These are phyloP conservation scores for Anthopleura xanthogrammica DNA, from an alignment of 92 coral and sea anemone species.

Conservation along the genomic window DNA sequence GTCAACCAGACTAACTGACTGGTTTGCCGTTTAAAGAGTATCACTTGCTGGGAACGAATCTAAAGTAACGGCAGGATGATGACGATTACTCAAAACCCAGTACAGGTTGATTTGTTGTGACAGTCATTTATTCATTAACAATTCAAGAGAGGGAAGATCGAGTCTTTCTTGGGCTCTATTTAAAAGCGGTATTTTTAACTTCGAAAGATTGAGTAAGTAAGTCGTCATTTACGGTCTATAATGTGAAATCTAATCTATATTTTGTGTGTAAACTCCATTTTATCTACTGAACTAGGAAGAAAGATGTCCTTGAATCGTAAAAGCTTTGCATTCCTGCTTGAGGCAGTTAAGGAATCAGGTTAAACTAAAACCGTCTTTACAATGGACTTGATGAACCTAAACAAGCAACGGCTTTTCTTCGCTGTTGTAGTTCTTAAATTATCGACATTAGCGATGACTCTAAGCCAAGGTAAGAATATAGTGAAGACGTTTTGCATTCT, in stretches of 20 bases:
- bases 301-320: background rate
- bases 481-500: background rate
- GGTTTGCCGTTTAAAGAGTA: background rate
- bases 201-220: constrained; percentile 1
- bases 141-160: constrained; percentile 1
- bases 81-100: background rate
- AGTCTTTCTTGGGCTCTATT: background rate
- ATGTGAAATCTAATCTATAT: background rate
- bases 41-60: background rate
- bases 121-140: constrained; percentile 6
- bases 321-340: background rate
- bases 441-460: background rate
- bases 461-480: background rate
- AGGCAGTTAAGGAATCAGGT: background rate
- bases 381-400: background rate
- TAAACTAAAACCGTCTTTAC: background rate
- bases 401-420: background rate
- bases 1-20: too few relatives aligned
- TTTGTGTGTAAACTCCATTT: background rate
- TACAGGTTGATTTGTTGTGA: background rate
- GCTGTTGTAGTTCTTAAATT: background rate
- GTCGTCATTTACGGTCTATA: background rate
- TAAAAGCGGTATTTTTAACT: background rate
- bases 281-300: background rate
- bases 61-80: constrained; percentile 8